Evolutionary conservation across 37 sponge, comb jelly and placozoan genomes (phyloP), one percentile per base, ranked within the genome.

Genomic region (Mnemiopsis leidyi): DNA sequence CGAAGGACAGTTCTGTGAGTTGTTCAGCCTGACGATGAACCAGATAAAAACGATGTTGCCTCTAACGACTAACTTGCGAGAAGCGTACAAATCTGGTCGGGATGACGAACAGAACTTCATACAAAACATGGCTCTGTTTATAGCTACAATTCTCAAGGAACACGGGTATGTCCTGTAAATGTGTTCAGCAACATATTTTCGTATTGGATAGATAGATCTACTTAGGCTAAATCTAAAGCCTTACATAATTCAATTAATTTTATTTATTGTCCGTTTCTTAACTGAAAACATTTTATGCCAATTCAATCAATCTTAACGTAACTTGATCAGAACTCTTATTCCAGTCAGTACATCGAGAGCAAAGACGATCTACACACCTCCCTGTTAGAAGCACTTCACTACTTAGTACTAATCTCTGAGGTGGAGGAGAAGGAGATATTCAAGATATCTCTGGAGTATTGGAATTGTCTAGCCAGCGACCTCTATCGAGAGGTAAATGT

Each of bases 371-470:
- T 85, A 18, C 61, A 38, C 29, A 38, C 48, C 0, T 32, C 79
- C 21, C 31, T 92, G 31, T 0, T 93, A 36, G 77, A 99, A 96
- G 99, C 97, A n/a, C 95, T 99, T n/a, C 96, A 97, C 79, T 99
- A 95, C 38, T 93, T 99, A 71, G 97, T 99, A 37, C 93, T 97
- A 0, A 96, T 99, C 20, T 99, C 99, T 23, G 97, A 97, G 32
- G 97, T 99, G 38, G 96, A 97, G 23, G 97, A 99, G 92, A 99
- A 95, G 71, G 99, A 99, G 94, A 99, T 99, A 9, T 99, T 99
- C 95, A 99, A 99, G 95, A 99, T 99, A 23, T 99, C 97, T 40
- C 94, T 99, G 38, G 99, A 99, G 48, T 99, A 97, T 92, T 99
- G 99, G 99, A 99, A 96, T 92, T 69, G 79, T 35, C 93, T 99